These are phyloP conservation scores for Machimus rusticus DNA, from an alignment of 2,888 invertebrate genomes.

Conservation along the genomic window DNA sequence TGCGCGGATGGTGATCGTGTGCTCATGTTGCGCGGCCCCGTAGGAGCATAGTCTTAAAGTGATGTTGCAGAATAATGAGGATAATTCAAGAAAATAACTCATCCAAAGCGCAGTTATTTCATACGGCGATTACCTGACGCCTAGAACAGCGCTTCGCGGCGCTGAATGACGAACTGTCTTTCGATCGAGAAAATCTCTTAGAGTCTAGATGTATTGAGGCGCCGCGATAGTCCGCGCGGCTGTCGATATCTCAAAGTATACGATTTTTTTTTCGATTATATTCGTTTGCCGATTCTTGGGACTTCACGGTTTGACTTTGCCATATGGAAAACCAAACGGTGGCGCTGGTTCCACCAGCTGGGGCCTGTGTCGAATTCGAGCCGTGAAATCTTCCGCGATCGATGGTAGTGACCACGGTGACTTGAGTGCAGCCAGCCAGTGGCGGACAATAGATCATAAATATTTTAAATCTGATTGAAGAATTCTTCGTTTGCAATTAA, in stretches of 20 bases:
- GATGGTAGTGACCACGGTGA: background rate
- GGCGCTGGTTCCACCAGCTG: background rate
- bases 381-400: background rate
- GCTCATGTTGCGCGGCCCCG: background rate
- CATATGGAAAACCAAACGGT: background rate
- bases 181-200: background rate
- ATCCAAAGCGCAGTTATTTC: slow-evolving; percentile 22
- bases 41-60: background rate
- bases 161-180: background rate
- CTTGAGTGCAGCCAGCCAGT: background rate
- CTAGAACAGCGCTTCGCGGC: background rate
- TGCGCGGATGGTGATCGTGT: background rate
- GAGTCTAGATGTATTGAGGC: background rate
- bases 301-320: slow-evolving; percentile 20
- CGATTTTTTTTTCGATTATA: background rate
- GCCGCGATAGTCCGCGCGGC: background rate
- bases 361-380: background rate
- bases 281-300: background rate
- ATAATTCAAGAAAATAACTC: slow-evolving; percentile 25
- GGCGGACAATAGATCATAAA: slow-evolving; percentile 21
- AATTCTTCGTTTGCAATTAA: slow-evolving; percentile 33
- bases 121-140: background rate
- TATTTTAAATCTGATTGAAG: slow-evolving; percentile 32
- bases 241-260: background rate
- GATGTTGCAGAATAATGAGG: slow-evolving; percentile 9